phyloP scores from a whole-genome alignment of 2,113 vertebrate species.

The Mastomys natalensis region DNA sequence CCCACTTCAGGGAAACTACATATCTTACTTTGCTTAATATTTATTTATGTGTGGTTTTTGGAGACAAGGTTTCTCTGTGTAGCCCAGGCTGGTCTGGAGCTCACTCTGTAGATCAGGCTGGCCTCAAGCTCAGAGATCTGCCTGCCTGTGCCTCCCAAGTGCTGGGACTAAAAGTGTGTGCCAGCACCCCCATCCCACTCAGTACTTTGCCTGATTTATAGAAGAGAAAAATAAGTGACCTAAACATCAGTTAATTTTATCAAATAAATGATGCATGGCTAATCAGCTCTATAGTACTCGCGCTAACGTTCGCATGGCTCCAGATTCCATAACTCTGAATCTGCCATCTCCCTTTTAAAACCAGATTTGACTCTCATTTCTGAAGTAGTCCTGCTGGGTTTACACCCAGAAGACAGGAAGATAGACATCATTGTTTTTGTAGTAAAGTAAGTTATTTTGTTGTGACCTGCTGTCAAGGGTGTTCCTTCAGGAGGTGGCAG shows the following conservation, averaged over 20 bases:
- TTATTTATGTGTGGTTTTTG: background rate
- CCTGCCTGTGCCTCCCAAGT: background rate
- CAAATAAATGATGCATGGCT: background rate
- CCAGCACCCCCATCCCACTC: accelerated
- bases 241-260: constrained; percentile 3
- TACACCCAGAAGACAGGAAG: background rate
- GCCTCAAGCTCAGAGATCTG: background rate
- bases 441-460: background rate
- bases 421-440: background rate
- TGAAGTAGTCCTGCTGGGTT: background rate
- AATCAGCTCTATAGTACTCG: too few species aligned
- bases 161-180: background rate
- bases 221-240: background rate
- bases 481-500: background rate
- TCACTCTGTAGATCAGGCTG: background rate
- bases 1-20: background rate
- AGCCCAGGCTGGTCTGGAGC: background rate
- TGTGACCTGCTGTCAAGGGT: background rate
- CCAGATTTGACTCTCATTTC: background rate
- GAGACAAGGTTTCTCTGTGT: background rate
- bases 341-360: background rate
- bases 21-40: background rate
- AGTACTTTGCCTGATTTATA: background rate
- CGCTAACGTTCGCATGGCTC: too few species aligned
- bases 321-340: background rate